Conservation (phyloP, 1,140 invertebrate genomes). For the Halyomorpha halys region DNA sequence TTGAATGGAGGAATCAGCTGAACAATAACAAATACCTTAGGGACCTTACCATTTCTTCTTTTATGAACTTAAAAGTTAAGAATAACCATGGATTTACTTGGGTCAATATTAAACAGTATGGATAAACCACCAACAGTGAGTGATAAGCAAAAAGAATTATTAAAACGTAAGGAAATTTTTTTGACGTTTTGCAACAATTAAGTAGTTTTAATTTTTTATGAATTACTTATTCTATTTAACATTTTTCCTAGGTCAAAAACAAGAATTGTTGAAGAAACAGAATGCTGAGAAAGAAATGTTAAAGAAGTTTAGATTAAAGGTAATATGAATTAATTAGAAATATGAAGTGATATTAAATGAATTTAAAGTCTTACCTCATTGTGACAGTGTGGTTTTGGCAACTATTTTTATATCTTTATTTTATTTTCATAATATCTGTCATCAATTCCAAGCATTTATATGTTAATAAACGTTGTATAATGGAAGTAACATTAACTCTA, state of each 20-base stretch:
- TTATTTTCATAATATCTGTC: no score
- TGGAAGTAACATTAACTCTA: no score
- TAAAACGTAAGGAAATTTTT: slow-evolving; percentile 47
- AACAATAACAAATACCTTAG: no score
- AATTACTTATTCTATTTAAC: slow-evolving; percentile 5
- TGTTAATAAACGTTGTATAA: no score
- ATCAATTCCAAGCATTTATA: no score
- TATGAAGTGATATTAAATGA: no score
- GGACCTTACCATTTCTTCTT: no score
- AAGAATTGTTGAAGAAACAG: slow-evolving; percentile 38
- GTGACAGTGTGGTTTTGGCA: no score
- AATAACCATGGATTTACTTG: slow-evolving; percentile 53
- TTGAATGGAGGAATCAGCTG: no score
- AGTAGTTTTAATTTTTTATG: background rate
- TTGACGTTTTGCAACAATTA: background rate
- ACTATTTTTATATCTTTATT: no score
- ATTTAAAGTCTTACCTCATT: no score
- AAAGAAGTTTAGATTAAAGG: slow-evolving; percentile 43
- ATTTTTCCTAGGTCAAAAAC: slow-evolving; percentile 43
- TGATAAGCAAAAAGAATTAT: slow-evolving; percentile 51
- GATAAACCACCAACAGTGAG: slow-evolving; percentile 58
- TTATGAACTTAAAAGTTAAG: no score
- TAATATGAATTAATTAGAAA: slow-evolving; percentile 30
- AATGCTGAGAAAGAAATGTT: slow-evolving; percentile 41
- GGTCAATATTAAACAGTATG: slow-evolving; percentile 63